Evolutionary conservation across 2,888 invertebrate species (phyloP).

Genomic region (Synergus itoensis): DNA sequence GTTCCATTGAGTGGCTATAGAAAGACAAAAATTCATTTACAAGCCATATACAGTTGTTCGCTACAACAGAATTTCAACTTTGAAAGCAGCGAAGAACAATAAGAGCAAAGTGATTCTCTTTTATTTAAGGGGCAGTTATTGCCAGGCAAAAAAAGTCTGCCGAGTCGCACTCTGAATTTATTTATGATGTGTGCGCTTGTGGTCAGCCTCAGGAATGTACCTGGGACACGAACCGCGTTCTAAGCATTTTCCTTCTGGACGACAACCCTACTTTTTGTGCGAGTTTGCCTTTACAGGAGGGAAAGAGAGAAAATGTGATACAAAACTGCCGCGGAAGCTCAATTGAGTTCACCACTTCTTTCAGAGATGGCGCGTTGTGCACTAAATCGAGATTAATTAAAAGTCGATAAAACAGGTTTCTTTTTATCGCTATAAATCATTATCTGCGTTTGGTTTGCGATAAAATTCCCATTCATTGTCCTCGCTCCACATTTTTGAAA

Average conservation of each 20-base stretch:
- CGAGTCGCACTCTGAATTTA: conserved; percentile 58
- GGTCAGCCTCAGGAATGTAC: conserved; percentile 55
- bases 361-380: conserved; percentile 59
- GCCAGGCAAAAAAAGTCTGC: conserved; percentile 49
- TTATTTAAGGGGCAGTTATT: conserved; percentile 56
- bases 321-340: not conserved
- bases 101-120: conserved; percentile 51
- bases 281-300: conserved; percentile 49
- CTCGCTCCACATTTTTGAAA: conserved; percentile 57
- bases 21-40: conserved; percentile 22
- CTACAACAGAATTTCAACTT: not conserved
- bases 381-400: not conserved
- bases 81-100: not conserved
- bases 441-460: conserved; percentile 46
- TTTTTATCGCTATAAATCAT: not conserved
- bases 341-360: conserved; percentile 41
- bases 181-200: conserved; percentile 57
- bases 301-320: conserved; percentile 39
- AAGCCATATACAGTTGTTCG: not conserved
- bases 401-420: conserved; percentile 53
- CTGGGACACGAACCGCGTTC: conserved; percentile 54
- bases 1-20: not conserved
- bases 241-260: conserved; percentile 47
- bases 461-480: conserved; percentile 51
- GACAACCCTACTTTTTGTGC: conserved; percentile 46